phyloP scores from a whole-genome alignment of 2,113 vertebrate genomes.

The Corythornis vintsioides region DNA sequence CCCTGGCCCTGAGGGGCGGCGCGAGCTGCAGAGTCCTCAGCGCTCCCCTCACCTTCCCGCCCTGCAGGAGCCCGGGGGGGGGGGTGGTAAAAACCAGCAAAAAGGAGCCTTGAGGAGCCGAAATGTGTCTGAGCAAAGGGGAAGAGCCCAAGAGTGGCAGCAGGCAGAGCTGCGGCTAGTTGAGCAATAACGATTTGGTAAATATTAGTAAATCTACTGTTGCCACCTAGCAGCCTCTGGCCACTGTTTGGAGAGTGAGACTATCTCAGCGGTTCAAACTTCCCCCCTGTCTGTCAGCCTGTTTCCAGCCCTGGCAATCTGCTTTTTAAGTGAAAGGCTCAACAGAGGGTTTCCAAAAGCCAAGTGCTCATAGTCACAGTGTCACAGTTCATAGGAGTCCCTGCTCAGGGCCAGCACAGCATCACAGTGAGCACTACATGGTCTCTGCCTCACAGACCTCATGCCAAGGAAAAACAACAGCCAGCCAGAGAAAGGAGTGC shows the following conservation, averaged over 20 bases:
- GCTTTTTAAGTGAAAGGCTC: background rate
- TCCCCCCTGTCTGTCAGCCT: background rate
- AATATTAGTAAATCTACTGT: background rate
- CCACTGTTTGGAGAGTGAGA: too few relatives aligned
- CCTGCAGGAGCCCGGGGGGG: accelerated
- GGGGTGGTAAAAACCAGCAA: background rate
- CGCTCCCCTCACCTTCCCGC: too few relatives aligned
- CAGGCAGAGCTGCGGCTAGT: background rate
- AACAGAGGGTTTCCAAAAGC: background rate
- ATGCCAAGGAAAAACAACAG: background rate
- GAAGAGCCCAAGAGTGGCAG: background rate
- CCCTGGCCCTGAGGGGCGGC: too few relatives aligned
- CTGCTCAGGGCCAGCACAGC: background rate
- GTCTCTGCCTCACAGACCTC: too few relatives aligned
- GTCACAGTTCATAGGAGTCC: too few relatives aligned
- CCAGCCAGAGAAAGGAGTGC: accelerated
- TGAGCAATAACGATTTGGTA: background rate
- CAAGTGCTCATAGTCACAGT: background rate
- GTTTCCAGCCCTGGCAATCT: background rate
- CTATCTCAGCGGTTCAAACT: background rate
- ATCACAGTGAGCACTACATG: too few relatives aligned
- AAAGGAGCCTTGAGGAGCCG: background rate
- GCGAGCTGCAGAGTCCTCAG: background rate
- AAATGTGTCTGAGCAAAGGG: background rate
- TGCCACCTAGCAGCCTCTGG: background rate